These are phyloP conservation scores for Dicycla oo DNA, from an alignment of 2,888 invertebrate species.

Conservation along the genomic window DNA sequence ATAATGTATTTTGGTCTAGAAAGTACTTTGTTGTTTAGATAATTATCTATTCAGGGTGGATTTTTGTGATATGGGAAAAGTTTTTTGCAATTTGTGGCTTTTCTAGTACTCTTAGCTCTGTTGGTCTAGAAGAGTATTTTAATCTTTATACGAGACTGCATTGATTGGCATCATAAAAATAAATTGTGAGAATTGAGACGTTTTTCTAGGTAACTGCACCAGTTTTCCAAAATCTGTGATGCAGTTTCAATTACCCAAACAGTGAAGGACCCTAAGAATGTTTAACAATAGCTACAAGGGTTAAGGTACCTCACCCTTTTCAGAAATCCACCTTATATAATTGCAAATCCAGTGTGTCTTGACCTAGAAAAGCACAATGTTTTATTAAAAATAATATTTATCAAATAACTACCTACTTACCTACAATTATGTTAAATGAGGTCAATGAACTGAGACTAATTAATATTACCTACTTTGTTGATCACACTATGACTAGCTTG, in stretches of 20 bases:
- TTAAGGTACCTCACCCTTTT: neutral
- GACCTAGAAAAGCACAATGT: neutral
- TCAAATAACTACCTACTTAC: neutral
- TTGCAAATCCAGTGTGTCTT: neutral
- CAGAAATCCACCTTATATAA: neutral
- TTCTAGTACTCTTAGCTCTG: neutral
- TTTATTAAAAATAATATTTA: neutral
- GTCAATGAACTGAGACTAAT: constrained; percentile 11
- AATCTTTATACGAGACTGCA: neutral
- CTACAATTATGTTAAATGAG: neutral
- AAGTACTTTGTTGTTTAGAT: constrained; percentile 5
- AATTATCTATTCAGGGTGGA: neutral
- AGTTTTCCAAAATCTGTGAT: neutral
- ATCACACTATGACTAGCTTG: constrained; percentile 2
- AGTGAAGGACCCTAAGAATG: neutral
- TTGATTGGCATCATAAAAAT: neutral
- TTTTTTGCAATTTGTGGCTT: neutral
- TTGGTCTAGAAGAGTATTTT: neutral
- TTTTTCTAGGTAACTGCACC: neutral
- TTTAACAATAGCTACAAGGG: neutral
- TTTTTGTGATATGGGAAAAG: too few relatives aligned
- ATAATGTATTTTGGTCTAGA: constrained; percentile 34
- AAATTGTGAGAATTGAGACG: too few relatives aligned
- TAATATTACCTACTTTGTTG: neutral
- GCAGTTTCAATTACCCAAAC: neutral